These are phyloP conservation scores for Chaunax sp. DNA, from an alignment of 2,797 vertebrate species.

Conservation along the genomic window DNA sequence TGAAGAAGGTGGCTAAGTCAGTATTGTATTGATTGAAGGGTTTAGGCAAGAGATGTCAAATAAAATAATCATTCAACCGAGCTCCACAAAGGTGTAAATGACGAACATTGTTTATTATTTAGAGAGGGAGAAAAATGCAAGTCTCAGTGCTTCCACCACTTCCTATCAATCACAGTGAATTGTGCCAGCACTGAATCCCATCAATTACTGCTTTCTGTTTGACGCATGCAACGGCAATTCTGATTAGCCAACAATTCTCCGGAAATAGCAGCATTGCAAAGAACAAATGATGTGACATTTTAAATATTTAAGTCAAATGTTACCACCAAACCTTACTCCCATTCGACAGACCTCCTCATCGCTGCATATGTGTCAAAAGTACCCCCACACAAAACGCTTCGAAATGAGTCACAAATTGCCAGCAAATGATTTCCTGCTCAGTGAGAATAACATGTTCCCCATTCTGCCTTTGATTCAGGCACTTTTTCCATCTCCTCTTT, in stretches of 20 bases:
- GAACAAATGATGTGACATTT: constrained; percentile 74
- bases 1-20: constrained; percentile 28
- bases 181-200: constrained; percentile 60
- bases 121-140: constrained; percentile 55
- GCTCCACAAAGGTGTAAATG: constrained; percentile 42
- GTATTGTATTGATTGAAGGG: constrained; percentile 53
- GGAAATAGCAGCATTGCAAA: constrained; percentile 62
- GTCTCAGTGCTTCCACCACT: constrained; percentile 55
- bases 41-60: constrained; percentile 49
- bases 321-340: constrained; percentile 45
- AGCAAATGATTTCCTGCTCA: constrained; percentile 80
- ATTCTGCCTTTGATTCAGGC: constrained; percentile 76
- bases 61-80: constrained; percentile 46
- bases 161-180: constrained; percentile 71
- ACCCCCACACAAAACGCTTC: constrained; percentile 58
- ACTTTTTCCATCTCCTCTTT: constrained; percentile 77
- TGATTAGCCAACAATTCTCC: constrained; percentile 75
- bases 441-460: constrained; percentile 77
- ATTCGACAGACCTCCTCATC: constrained; percentile 36
- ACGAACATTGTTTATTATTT: constrained; percentile 60
- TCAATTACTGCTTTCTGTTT: constrained; percentile 69
- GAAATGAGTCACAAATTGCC: constrained; percentile 64
- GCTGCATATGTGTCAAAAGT: constrained; percentile 55
- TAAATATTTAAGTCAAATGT: constrained; percentile 73
- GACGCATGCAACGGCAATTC: constrained; percentile 64